Percentiles rank a stretch among this genome's conserved stretches.
phyloP scores from a whole-genome alignment of 2,797 vertebrate genomes.

The Emys orbicularis region DNA sequence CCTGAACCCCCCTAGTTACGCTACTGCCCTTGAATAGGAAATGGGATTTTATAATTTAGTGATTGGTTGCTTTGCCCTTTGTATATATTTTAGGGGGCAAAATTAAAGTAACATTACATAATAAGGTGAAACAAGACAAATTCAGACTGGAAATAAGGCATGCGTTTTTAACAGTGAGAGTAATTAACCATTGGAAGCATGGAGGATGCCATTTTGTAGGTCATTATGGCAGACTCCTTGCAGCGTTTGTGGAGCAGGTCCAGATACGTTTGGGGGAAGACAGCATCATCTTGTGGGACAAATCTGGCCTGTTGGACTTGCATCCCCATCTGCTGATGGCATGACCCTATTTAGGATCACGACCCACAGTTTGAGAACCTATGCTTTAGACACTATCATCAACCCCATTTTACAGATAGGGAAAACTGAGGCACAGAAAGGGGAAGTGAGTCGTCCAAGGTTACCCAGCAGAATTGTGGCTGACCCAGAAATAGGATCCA shows the following conservation, averaged over 20 bases:
- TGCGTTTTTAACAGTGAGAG: conserved; percentile 14
- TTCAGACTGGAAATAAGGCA: not conserved
- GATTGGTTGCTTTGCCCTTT: not conserved
- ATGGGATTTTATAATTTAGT: not conserved
- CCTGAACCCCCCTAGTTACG: too few species aligned
- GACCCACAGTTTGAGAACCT: not conserved
- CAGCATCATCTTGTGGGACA: not conserved
- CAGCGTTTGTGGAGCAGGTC: not conserved
- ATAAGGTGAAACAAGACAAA: conserved; percentile 22
- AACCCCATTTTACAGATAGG: not conserved
- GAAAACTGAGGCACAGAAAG: not conserved
- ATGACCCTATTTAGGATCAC: not conserved
- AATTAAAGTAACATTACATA: not conserved
- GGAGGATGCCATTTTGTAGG: not conserved
- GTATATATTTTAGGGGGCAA: not conserved
- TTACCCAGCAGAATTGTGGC: not conserved
- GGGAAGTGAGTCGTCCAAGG: not conserved
- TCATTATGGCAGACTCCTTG: not conserved
- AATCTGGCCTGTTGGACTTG: not conserved
- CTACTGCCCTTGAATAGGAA: not conserved
- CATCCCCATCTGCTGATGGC: not conserved
- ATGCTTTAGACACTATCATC: not conserved
- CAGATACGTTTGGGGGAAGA: not conserved
- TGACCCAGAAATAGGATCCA: not conserved
- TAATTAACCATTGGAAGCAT: conserved; percentile 46